phyloP scores from a whole-genome alignment of 2,888 invertebrate genomes.

The Fissipunctia ypsillon region DNA sequence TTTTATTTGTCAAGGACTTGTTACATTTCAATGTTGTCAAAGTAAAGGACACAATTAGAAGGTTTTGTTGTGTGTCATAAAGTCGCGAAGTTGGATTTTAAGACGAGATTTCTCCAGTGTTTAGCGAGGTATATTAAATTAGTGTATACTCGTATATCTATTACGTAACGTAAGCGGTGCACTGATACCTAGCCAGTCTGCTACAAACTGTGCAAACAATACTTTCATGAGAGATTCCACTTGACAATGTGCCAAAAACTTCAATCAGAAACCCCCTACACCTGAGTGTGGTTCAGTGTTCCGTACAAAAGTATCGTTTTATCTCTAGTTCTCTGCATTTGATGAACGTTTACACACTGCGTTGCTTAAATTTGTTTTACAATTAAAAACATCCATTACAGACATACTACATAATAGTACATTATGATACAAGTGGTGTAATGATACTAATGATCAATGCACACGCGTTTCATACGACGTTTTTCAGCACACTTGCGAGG shows the following conservation, averaged over 20 bases:
- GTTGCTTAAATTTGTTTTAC: constrained; percentile 27
- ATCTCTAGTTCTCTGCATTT: constrained; percentile 11
- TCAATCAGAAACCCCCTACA: constrained; percentile 17
- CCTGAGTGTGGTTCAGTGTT: not conserved
- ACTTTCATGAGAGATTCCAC: constrained; percentile 25
- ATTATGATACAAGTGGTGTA: too few species aligned
- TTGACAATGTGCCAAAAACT: constrained; percentile 47
- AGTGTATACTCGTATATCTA: not conserved
- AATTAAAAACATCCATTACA: constrained; percentile 47
- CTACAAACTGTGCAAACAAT: constrained; percentile 33
- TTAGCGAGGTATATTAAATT: not conserved
- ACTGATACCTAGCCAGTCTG: constrained; percentile 5
- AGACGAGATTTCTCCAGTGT: not conserved
- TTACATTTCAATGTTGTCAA: not conserved
- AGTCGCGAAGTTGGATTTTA: not conserved
- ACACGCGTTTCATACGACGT: too few species aligned
- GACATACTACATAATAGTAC: constrained; percentile 39
- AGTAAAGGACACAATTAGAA: not conserved
- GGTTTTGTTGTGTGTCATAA: not conserved
- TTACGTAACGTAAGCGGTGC: constrained; percentile 9
- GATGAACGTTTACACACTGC: constrained; percentile 9
- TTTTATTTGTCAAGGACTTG: constrained; percentile 3
- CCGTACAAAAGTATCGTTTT: constrained; percentile 4
- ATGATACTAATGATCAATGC: too few species aligned
- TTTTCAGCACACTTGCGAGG: too few species aligned